Evolutionary conservation across 2,888 invertebrate genomes (phyloP), one percentile per base, ranked within the genome.

Genomic region (Hirtodrosophila duncani): DNA sequence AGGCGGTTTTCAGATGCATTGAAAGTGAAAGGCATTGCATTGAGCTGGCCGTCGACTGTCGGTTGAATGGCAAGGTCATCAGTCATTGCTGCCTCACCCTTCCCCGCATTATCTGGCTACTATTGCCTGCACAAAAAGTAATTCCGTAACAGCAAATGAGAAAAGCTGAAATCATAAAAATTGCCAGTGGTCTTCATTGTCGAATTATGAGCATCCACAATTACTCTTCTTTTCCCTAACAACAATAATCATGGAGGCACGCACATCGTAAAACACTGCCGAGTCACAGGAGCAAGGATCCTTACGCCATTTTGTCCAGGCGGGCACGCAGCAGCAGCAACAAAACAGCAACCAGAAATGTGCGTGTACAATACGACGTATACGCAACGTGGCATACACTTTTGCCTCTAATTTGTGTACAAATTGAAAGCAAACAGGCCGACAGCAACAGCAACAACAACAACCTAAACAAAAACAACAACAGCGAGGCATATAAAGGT

Each of bases 371-470:
- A 49, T 27, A 36, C 24, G 43, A 36, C 53, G 51, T 49, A 57
- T 58, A 31, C 63, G 62, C 42, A 63, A 49, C 48, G 30, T 23
- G 23, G 7, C 17, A 16, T 20, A 34, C 8, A 10, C 34, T 46
- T 11, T 10, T 31, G n/a, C 16, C 14, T 39, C 52, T 21, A 51
- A 60, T 63, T 60, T 56, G 30, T 33, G 10, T 34, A 37, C 53
- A 57, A 62, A 68, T 71, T 68, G 53, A 63, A 57, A 46, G 59
- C 56, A 65, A 65, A 60, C 62, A 67, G 55, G 38, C 34, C 10
- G 27, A 17, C 30, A 14, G 31, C 17, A 41, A 23, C 26, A 36
- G 21, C 36, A 46, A 41, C 38, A 30, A 26, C 20, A 37, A 51
- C 6, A 26, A n/a, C n/a, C n/a, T n/a, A n/a, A 21, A 39, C 43